These are phyloP conservation scores for Intellagama lesueurii DNA, from an alignment of 2,797 vertebrate species.

Conservation along the genomic window DNA sequence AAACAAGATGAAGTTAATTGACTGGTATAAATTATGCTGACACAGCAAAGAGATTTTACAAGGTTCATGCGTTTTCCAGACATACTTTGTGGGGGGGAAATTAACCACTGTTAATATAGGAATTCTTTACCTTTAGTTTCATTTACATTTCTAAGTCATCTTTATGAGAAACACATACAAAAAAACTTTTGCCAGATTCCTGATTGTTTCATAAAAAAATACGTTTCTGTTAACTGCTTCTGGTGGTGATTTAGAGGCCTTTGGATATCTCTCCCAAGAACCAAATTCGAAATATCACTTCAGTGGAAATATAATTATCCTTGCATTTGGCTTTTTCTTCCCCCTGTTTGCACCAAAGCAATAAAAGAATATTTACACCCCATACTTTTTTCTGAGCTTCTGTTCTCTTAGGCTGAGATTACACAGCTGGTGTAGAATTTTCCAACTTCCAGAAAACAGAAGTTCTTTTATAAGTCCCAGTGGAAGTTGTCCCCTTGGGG, in stretches of 20 bases:
- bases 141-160: background rate
- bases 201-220: constrained; percentile 15
- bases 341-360: background rate
- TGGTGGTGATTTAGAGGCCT: background rate
- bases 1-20: constrained; percentile 14
- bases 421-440: background rate
- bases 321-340: background rate
- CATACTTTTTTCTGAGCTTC: background rate
- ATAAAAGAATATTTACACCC: background rate
- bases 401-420: background rate
- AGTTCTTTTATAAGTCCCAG: background rate
- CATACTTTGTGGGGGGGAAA: background rate
- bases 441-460: background rate
- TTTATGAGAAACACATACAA: background rate
- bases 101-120: background rate
- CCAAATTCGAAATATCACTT: background rate
- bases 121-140: background rate
- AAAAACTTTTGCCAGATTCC: background rate
- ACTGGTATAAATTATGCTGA: constrained; percentile 21
- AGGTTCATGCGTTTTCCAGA: background rate
- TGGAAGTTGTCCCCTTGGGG: background rate
- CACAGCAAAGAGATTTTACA: constrained; percentile 15
- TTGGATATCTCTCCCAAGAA: background rate
- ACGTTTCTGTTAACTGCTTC: background rate
- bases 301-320: background rate